Evolutionary conservation across 2,888 invertebrate genomes (phyloP).

Genomic region (Eumacrocentrus americanus): DNA sequence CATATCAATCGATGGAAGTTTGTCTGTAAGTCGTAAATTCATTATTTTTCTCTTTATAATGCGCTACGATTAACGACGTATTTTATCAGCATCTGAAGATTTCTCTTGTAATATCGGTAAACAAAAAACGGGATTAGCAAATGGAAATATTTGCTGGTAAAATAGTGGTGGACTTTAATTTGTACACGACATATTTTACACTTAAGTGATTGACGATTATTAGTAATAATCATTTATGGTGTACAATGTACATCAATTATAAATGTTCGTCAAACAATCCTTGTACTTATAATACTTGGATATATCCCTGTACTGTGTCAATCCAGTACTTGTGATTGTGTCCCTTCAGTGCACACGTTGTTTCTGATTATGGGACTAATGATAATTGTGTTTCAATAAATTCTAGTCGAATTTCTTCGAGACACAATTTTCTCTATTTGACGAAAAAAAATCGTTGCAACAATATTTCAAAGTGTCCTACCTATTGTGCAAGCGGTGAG

Average conservation of each 20-base stretch:
- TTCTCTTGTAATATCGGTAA: not conserved
- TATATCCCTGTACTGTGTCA: no score
- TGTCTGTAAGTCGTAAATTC: conserved; percentile 49
- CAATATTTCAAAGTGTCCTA: not conserved
- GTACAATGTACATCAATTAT: no score
- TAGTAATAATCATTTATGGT: no score
- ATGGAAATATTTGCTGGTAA: no score
- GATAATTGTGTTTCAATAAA: not conserved
- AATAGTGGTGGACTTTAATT: no score
- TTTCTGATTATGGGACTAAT: not conserved
- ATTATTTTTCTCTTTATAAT: not conserved
- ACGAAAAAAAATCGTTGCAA: not conserved
- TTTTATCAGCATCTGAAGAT: no score
- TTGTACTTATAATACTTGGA: no score
- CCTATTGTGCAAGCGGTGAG: not conserved
- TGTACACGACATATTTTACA: no score
- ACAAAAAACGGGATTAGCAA: not conserved
- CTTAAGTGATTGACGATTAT: no score
- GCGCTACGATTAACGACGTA: no score
- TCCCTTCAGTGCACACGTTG: not conserved
- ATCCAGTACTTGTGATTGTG: no score
- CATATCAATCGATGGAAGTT: conserved; percentile 58
- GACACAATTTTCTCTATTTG: not conserved
- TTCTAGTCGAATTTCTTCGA: conserved; percentile 3
- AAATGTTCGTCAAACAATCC: no score